A percentile compares a stretch with the other conserved stretches of the same genome.
Conservation (phyloP, 2,113 vertebrate genomes). For the Phaethon lepturus region DNA sequence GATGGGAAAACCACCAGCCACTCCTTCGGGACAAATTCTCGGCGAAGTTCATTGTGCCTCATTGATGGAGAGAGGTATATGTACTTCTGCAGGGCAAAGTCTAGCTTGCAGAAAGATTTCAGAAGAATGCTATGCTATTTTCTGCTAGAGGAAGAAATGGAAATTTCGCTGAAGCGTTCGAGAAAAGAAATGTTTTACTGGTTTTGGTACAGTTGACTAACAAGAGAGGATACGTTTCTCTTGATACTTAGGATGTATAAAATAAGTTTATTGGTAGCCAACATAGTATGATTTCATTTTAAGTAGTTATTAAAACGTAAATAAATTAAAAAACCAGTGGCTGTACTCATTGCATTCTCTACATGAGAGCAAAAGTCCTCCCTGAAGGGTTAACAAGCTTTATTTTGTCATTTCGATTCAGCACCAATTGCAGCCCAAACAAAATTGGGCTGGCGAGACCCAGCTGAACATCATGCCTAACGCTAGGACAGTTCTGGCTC, state of each 20-base stretch:
- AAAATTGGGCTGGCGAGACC: neutral
- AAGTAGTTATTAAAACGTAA: neutral
- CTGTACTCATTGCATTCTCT: neutral
- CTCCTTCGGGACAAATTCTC: neutral
- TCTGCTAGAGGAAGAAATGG: neutral
- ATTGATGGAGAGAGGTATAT: neutral
- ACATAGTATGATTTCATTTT: neutral
- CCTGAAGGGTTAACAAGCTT: neutral
- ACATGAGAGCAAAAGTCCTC: neutral
- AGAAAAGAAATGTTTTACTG: neutral
- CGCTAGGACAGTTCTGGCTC: neutral
- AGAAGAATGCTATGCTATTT: neutral
- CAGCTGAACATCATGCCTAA: neutral
- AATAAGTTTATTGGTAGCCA: neutral
- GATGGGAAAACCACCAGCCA: neutral
- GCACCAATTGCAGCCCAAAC: neutral
- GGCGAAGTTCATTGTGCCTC: neutral
- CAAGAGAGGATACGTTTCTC: neutral
- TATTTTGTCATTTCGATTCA: neutral
- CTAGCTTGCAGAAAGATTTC: neutral
- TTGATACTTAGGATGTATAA: neutral
- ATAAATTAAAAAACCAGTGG: neutral
- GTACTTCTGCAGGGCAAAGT: neutral
- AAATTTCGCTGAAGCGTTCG: neutral
- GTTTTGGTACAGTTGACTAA: neutral